These are phyloP conservation scores for Labeo catla DNA, from an alignment of 2,113 vertebrate genomes.

Conservation along the genomic window DNA sequence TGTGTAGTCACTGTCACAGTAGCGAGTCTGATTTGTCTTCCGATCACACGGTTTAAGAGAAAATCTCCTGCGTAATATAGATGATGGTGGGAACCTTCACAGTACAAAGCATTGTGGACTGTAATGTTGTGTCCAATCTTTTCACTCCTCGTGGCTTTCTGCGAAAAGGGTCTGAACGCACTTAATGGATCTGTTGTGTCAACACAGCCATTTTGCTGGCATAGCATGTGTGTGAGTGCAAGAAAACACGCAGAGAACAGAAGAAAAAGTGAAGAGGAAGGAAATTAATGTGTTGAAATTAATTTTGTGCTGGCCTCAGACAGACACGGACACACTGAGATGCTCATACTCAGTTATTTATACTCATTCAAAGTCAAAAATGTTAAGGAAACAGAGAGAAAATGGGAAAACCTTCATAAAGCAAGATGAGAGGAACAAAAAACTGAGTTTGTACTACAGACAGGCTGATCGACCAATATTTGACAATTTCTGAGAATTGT, in stretches of 20 bases:
- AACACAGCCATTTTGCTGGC: background rate
- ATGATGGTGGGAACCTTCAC: background rate
- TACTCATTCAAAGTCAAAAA: background rate
- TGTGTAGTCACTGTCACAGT: background rate
- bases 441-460: no score
- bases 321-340: background rate
- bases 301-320: background rate
- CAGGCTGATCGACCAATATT: no score
- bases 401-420: no score
- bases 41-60: background rate
- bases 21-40: background rate
- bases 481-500: no score
- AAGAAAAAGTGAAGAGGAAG: background rate
- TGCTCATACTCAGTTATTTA: background rate
- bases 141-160: background rate
- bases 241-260: background rate
- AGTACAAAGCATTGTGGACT: no score
- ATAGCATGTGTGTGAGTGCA: background rate
- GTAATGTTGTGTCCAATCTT: background rate
- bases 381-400: no score
- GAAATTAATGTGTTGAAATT: background rate
- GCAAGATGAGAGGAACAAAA: no score
- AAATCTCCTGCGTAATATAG: background rate
- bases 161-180: background rate
- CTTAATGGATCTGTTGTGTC: conserved; percentile 17